A percentile compares a stretch with the other conserved stretches of the same genome.
Evolutionary conservation across 2,113 vertebrate species (phyloP).

Genomic region (Osmerus eperlanus): DNA sequence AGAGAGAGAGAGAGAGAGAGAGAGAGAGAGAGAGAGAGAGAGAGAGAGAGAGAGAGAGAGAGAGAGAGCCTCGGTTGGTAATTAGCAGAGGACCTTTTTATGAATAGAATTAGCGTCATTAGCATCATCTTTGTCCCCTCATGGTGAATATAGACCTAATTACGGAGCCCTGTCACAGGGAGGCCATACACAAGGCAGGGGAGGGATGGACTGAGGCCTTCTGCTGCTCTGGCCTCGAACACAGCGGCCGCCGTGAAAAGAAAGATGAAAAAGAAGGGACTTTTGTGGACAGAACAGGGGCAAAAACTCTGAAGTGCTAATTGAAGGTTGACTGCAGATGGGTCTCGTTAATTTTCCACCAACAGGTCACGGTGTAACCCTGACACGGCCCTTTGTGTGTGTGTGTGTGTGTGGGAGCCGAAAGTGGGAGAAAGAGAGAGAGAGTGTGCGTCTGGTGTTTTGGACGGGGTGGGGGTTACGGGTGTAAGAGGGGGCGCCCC

Average conservation of each 20-base stretch:
- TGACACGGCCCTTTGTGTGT: slow-evolving; percentile 31
- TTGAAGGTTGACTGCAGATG: slow-evolving; percentile 60
- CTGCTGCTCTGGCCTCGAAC: not conserved
- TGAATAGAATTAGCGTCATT: slow-evolving; percentile 72
- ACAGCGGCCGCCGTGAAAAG: slow-evolving; percentile 18
- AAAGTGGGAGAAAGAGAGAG: no score
- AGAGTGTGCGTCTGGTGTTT: not conserved
- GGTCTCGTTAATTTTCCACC: slow-evolving; percentile 59
- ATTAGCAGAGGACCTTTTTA: slow-evolving; percentile 64
- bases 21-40: no score
- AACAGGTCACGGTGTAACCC: slow-evolving; percentile 44
- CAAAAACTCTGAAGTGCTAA: slow-evolving; percentile 60
- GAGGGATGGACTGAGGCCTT: slow-evolving; percentile 22
- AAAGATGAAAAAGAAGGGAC: slow-evolving; percentile 25
- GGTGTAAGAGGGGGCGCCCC: slow-evolving; percentile 25
- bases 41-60: slow-evolving; percentile 12
- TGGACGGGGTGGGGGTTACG: slow-evolving; percentile 39
- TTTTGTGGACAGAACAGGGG: slow-evolving; percentile 51
- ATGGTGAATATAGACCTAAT: slow-evolving; percentile 61
- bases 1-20: no score
- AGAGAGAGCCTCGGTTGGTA: slow-evolving; percentile 56
- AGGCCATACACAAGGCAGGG: slow-evolving; percentile 40
- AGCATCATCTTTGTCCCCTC: slow-evolving; percentile 68
- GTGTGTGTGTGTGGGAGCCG: slow-evolving; percentile 15
- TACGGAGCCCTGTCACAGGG: slow-evolving; percentile 58